Percentiles rank a stretch among this genome's conserved stretches.
Conservation (phyloP, 2,888 invertebrate genomes). For the Cephus rjabovi region DNA sequence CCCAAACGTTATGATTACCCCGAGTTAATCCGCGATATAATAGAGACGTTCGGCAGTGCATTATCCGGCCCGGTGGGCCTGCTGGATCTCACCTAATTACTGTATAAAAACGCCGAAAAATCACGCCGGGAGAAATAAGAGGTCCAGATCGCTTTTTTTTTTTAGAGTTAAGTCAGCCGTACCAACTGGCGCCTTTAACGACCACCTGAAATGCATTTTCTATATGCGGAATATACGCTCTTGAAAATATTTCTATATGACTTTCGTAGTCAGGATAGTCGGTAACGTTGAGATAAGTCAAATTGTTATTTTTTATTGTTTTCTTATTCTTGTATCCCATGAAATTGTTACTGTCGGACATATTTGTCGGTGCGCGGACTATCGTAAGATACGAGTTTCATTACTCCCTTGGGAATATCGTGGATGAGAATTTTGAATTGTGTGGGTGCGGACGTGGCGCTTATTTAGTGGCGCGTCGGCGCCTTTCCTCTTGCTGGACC, state of each 20-base stretch:
- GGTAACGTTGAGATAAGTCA: neutral
- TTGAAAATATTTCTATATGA: neutral
- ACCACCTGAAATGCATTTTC: conserved; percentile 29
- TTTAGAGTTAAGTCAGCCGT: conserved; percentile 20
- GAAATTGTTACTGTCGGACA: neutral
- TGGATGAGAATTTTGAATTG: conserved; percentile 8
- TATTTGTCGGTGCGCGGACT: neutral
- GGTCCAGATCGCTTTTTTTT: neutral
- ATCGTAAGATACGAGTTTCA: neutral
- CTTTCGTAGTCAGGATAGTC: neutral
- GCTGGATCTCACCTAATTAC: conserved; percentile 48
- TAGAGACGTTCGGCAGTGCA: conserved; percentile 53
- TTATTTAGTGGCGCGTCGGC: conserved; percentile 52
- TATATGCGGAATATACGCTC: neutral
- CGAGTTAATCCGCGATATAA: conserved; percentile 52
- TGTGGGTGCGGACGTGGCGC: conserved; percentile 25
- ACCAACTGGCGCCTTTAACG: conserved; percentile 46
- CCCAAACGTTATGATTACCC: conserved; percentile 49
- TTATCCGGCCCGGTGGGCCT: conserved; percentile 41
- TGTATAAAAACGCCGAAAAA: conserved; percentile 47
- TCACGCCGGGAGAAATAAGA: conserved; percentile 38
- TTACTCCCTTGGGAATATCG: conserved; percentile 1
- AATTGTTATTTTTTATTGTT: neutral
- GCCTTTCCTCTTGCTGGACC: conserved; percentile 38
- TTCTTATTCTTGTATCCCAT: neutral